Conservation (phyloP, 2,113 vertebrate genomes). For the Myotis yumanensis region DNA sequence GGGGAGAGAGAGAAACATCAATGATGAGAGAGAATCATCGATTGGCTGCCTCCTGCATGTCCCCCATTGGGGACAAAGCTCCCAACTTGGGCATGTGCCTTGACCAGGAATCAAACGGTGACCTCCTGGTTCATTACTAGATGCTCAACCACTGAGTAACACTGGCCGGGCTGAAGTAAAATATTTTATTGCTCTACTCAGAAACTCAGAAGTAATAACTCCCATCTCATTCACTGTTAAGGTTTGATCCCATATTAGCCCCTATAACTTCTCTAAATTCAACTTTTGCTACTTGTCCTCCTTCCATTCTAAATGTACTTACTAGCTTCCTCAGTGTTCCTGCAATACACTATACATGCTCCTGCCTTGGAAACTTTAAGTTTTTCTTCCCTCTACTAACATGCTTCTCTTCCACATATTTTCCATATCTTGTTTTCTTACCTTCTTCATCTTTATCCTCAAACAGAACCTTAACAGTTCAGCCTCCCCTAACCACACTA, state of each 20-base stretch:
- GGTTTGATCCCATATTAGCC: not conserved
- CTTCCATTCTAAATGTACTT: not conserved
- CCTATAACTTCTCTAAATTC: not conserved
- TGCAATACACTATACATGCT: fast-evolving
- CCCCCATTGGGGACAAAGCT: too few relatives aligned
- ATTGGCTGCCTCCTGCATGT: too few relatives aligned
- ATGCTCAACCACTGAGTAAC: too few relatives aligned
- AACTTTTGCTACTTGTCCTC: not conserved
- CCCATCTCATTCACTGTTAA: not conserved
- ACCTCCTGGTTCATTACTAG: too few relatives aligned
- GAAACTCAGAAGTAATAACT: not conserved
- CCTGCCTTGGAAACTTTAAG: not conserved
- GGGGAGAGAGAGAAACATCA: too few relatives aligned
- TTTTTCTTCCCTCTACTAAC: not conserved
- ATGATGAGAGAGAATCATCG: too few relatives aligned
- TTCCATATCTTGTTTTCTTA: not conserved
- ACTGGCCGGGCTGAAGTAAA: too few relatives aligned
- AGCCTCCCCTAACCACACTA: not conserved
- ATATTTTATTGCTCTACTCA: not conserved
- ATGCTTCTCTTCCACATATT: not conserved
- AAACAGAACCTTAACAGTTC: not conserved
- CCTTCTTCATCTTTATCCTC: not conserved
- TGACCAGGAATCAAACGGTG: too few relatives aligned
- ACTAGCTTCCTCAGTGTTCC: not conserved
- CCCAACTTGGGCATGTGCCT: too few relatives aligned